Evolutionary conservation across 2,797 vertebrate species (phyloP).

Genomic region (Falco berigora): DNA sequence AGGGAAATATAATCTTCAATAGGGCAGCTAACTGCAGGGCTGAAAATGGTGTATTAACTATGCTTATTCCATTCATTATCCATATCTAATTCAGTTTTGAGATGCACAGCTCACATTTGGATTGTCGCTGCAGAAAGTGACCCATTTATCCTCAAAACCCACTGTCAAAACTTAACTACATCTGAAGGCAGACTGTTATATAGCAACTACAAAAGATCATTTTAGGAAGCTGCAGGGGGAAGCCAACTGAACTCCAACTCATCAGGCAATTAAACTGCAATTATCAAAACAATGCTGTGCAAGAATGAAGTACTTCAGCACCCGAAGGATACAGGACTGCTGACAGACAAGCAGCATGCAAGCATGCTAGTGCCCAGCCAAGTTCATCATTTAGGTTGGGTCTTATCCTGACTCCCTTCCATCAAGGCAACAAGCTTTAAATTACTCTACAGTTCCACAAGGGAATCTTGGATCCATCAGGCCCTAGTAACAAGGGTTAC

Average conservation of each 20-base stretch:
- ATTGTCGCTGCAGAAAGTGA: background rate
- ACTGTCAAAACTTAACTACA: background rate
- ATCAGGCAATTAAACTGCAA: background rate
- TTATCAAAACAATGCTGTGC: background rate
- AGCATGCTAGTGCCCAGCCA: background rate
- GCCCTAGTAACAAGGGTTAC: background rate
- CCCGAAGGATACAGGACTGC: background rate
- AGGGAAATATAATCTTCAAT: background rate
- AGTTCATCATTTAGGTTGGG: background rate
- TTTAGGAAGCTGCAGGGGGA: constrained; percentile 4
- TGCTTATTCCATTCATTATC: background rate
- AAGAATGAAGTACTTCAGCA: background rate
- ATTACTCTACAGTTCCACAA: background rate
- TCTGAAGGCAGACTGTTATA: background rate
- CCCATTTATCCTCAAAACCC: background rate
- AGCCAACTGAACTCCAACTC: background rate
- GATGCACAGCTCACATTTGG: background rate
- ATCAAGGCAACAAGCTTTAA: background rate
- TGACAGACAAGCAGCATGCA: background rate
- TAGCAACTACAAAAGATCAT: background rate
- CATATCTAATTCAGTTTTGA: background rate
- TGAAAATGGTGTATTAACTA: background rate
- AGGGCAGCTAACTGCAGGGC: background rate
- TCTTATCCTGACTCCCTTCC: background rate
- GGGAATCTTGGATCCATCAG: background rate